Percentiles rank a stretch among this genome's conserved stretches.
Evolutionary conservation across 1,140 invertebrate species (phyloP).

Genomic region (Trypoxylus dichotomus): DNA sequence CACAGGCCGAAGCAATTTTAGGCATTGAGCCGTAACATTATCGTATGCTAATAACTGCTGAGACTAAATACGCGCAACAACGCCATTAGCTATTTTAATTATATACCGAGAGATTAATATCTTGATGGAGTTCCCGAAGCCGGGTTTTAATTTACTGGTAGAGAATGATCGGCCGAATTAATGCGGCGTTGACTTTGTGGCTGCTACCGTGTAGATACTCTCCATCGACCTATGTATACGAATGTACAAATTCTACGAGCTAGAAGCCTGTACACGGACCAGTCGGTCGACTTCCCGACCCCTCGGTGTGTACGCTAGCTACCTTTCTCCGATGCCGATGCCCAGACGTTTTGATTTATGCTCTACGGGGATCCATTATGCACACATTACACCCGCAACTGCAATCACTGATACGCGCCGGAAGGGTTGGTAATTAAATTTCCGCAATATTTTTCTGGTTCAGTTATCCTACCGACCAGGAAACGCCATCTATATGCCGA

Average conservation of each 20-base stretch:
- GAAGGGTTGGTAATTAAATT: conserved; percentile 29
- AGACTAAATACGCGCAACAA: conserved; percentile 36
- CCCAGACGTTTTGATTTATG: conserved; percentile 29
- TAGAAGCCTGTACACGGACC: not conserved
- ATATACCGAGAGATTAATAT: conserved; percentile 39
- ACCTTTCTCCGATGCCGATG: conserved; percentile 17
- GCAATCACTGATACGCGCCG: conserved; percentile 23
- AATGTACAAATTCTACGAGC: not conserved
- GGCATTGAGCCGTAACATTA: conserved; percentile 39
- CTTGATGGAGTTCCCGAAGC: conserved; percentile 38
- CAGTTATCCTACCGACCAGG: not conserved
- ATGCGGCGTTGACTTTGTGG: conserved; percentile 34
- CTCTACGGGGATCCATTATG: conserved; percentile 33
- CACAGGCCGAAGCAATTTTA: conserved; percentile 30
- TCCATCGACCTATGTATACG: not conserved
- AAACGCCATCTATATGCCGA: not conserved
- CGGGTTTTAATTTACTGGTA: conserved; percentile 35
- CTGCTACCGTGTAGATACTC: conserved; percentile 31
- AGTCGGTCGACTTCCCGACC: not conserved
- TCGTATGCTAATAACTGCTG: conserved; percentile 38
- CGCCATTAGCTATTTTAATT: conserved; percentile 40
- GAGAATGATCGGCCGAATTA: conserved; percentile 35
- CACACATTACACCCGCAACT: conserved; percentile 37
- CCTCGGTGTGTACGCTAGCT: not conserved
- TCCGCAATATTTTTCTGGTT: conserved; percentile 13